Evolutionary conservation across 2,113 vertebrate species (phyloP).

Genomic region (Nesogale talazaci): DNA sequence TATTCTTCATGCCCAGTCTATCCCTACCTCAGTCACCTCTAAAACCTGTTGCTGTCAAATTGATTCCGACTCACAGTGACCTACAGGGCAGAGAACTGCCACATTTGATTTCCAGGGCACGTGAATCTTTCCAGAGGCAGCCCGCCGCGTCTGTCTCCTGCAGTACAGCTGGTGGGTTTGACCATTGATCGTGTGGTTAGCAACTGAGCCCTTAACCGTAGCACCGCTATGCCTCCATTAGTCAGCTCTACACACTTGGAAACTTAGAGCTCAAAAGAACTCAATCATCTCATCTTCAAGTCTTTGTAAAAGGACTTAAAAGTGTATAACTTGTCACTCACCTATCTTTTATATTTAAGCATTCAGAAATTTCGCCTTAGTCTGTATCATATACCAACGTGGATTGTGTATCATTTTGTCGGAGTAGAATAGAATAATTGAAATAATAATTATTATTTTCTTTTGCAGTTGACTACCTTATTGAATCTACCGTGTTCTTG

Average conservation of each 20-base stretch:
- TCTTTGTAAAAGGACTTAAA: conserved; percentile 20
- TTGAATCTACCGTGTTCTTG: neutral
- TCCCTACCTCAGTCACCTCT: neutral
- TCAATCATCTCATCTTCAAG: neutral
- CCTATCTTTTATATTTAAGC: conserved; percentile 48
- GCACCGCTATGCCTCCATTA: neutral
- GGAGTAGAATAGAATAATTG: conserved; percentile 20
- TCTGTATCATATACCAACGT: neutral
- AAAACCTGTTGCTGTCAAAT: neutral
- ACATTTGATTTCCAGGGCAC: neutral
- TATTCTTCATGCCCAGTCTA: neutral
- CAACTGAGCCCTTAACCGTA: neutral
- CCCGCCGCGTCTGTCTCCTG: neutral
- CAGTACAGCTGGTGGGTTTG: neutral
- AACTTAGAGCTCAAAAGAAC: conserved; percentile 53
- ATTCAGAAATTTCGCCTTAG: conserved; percentile 17
- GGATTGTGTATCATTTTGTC: conserved; percentile 46
- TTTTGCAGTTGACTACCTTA: neutral
- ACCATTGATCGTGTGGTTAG: neutral
- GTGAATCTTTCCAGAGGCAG: neutral
- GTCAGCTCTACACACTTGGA: conserved; percentile 14
- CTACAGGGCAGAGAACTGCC: neutral
- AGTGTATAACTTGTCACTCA: neutral
- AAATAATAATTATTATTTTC: conserved; percentile 51
- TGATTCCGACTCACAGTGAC: neutral